These are phyloP conservation scores for Discoglossus pictus DNA, from an alignment of 2,797 vertebrate genomes.

Conservation along the genomic window DNA sequence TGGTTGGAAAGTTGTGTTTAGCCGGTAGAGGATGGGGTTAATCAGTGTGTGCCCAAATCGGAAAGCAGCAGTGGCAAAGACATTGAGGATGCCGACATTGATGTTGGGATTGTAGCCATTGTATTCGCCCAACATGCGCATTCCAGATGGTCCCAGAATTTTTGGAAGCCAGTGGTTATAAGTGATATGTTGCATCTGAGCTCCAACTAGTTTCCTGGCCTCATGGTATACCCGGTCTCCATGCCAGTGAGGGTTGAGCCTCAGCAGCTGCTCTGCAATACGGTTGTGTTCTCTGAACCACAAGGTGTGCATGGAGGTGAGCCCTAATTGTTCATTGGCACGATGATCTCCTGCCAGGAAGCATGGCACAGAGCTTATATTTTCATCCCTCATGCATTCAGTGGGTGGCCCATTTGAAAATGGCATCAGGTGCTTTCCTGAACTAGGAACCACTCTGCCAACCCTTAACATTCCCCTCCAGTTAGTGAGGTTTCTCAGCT, in stretches of 20 bases:
- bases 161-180: slow-evolving; percentile 70
- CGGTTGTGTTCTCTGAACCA: slow-evolving; percentile 74
- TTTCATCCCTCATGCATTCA: slow-evolving; percentile 69
- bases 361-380: slow-evolving; percentile 64
- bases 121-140: slow-evolving; percentile 68
- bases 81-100: slow-evolving; percentile 65
- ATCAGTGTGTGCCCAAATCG: slow-evolving; percentile 71
- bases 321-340: slow-evolving; percentile 68
- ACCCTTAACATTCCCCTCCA: slow-evolving; percentile 58
- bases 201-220: slow-evolving; percentile 66
- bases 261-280: slow-evolving; percentile 47
- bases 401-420: slow-evolving; percentile 68
- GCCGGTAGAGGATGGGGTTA: slow-evolving; percentile 66
- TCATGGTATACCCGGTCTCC: slow-evolving; percentile 68
- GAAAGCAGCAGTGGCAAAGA: slow-evolving; percentile 70
- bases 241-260: slow-evolving; percentile 69
- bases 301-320: slow-evolving; percentile 69
- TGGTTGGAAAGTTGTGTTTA: slow-evolving; percentile 67
- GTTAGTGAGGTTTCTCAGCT: slow-evolving; percentile 59
- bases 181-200: slow-evolving; percentile 72
- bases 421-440: slow-evolving; percentile 65
- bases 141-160: slow-evolving; percentile 65
- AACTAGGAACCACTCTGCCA: slow-evolving; percentile 55
- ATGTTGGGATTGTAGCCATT: slow-evolving; percentile 64
- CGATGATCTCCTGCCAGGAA: slow-evolving; percentile 70